Percentiles rank a stretch among this genome's conserved stretches.
These are phyloP conservation scores for Tricholaema leucomelas DNA, from an alignment of 2,113 vertebrate species.

Conservation along the genomic window DNA sequence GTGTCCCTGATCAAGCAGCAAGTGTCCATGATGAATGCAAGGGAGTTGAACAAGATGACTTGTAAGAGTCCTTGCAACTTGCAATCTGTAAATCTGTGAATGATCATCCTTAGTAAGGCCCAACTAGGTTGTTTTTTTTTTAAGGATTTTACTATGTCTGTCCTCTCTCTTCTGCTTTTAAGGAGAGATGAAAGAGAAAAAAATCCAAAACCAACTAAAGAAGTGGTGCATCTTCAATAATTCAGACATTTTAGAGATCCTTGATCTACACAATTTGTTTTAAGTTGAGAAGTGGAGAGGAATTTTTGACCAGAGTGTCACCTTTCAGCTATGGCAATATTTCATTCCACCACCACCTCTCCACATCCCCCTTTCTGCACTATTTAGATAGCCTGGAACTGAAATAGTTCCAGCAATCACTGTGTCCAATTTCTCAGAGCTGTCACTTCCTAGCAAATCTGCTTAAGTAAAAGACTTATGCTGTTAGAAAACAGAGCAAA, in stretches of 20 bases:
- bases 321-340: conserved; percentile 74
- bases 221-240: neutral
- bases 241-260: conserved; percentile 40
- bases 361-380: conserved; percentile 43
- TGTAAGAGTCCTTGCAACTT: too few relatives aligned
- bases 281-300: conserved; percentile 62
- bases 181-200: neutral
- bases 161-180: neutral
- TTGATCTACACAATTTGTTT: conserved; percentile 73
- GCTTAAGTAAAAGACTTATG: conserved; percentile 75
- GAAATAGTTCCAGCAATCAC: conserved; percentile 70
- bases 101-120: too few relatives aligned
- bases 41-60: too few relatives aligned
- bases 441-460: conserved; percentile 78
- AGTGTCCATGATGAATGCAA: too few relatives aligned
- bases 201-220: neutral
- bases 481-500: conserved; percentile 73
- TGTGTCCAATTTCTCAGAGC: conserved; percentile 78
- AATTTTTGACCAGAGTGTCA: conserved; percentile 79
- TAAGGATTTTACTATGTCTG: neutral
- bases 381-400: conserved; percentile 71
- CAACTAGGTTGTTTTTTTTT: too few relatives aligned
- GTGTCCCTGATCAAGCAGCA: too few relatives aligned
- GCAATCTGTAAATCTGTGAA: too few relatives aligned
- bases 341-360: conserved; percentile 59